A percentile compares a stretch with the other conserved stretches of the same genome.
These are phyloP conservation scores for Etia nguti DNA, from an alignment of 2,113 vertebrate species.

Conservation along the genomic window DNA sequence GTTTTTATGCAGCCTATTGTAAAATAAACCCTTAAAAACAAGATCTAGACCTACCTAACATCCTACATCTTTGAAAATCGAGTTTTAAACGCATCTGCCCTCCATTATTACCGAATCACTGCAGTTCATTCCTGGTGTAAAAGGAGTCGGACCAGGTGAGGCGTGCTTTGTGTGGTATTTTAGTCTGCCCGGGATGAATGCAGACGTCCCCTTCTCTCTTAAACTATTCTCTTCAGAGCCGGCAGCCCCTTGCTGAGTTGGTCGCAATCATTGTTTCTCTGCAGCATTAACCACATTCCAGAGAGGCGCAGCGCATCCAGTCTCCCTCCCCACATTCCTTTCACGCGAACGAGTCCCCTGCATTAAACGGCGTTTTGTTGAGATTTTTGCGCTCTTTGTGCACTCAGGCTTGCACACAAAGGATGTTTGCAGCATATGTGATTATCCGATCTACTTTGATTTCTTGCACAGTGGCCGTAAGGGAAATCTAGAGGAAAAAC, in stretches of 20 bases:
- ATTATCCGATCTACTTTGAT: conserved; percentile 8
- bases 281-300: conserved; percentile 89
- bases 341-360: conserved; percentile 77
- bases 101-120: neutral
- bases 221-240: conserved; percentile 60
- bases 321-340: conserved; percentile 90
- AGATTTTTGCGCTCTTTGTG: neutral
- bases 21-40: neutral
- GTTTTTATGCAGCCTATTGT: neutral
- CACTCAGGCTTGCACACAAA: neutral
- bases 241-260: conserved; percentile 78
- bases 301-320: conserved; percentile 79
- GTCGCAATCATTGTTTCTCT: conserved; percentile 83
- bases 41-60: neutral
- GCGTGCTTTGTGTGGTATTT: conserved; percentile 53
- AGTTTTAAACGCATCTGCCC: neutral
- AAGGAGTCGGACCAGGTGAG: conserved; percentile 62
- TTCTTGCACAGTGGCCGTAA: neutral
- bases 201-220: conserved; percentile 62
- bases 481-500: conserved; percentile 44
- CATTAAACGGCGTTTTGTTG: conserved; percentile 20
- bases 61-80: neutral
- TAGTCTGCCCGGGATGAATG: conserved; percentile 55
- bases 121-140: conserved; percentile 7
- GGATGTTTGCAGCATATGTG: neutral